Base-by-base conservation (phyloP, 2,113 vertebrate species). In the Hemichromis elongatus region DNA sequence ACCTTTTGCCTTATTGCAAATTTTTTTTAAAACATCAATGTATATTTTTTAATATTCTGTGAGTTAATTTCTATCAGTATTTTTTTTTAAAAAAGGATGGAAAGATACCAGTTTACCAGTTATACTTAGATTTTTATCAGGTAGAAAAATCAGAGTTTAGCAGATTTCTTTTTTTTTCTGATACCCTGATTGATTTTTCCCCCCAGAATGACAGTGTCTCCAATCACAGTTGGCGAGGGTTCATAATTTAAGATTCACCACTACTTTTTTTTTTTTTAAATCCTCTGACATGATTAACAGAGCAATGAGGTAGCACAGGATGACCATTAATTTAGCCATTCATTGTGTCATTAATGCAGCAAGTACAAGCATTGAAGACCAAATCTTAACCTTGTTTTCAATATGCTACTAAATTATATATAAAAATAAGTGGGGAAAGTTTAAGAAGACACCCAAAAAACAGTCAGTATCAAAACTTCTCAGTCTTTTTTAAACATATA, bases 401-500 rank as follows among this genome's bases (percentile, higher is more conserved):
- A 70, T 70, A 70, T 70, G 37, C 66, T 26, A 70, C 21, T 26
- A 70, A 45, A 70, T 45, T 45, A 18, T 10, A 16, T 61, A 68
- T 61, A 19, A 61, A 2, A 52, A 63, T 40, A 21, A 6, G 11
- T 63, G 37, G 13, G 37, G 19, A 79, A 59, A 21, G 82, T 80
- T 77, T 56, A 63, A 14, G 80, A 77, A 6, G 10, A 6, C 14
- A 21, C 53, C 79, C 26, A 8, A 53, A 55, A 61, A 85, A 55
- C 18, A 35, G 18, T 53, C 18, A 37, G 6, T 11, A 80, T 70
- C 68, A 83, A 85, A 87, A 68, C 54, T 66, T 86, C 11, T 55
- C 26, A 70, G 45, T 77, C 26, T 47, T 81, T 79, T 66, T 87
- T 84, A 53, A 81, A 86, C 83, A 80, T 81, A 63, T 59, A 88